Base-by-base conservation (phyloP, 2,113 vertebrate species). In the Oxygymnocypris stewartii region DNA sequence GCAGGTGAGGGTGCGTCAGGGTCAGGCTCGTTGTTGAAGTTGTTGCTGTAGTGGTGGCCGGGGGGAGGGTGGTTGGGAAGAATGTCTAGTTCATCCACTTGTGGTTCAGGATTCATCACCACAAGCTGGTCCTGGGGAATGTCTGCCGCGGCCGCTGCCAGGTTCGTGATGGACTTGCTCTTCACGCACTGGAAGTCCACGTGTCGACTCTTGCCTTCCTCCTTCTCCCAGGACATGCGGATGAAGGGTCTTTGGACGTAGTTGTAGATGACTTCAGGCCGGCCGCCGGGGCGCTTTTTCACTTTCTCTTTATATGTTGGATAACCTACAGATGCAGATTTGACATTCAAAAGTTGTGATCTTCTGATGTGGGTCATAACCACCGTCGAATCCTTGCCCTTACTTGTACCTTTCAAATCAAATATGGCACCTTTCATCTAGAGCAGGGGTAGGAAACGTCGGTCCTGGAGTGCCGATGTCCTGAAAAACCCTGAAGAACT, bases 221-320 rank as follows among this genome's bases (percentile, higher is more conserved):
- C 98, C 87, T 99, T 99, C 92, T 99, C 98, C 98, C 98, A 99
- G 0, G 98, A 99, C 98, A 99, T 99, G 85, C 97, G 95, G 92
- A 99, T 99, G 89, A 99, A 99, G 0, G 98, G 98, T 89, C 98
- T 94, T 92, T 99, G 98, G 84, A 99, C 98, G 0, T 99, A 99
- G 94, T 99, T 99, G 92, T 99, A 99, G 90, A 99, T 99, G 49
- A 99, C 98, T 93, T 99, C 98, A 0, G 98, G 98, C 57, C 98
- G 94, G 61, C 98, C 98, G 0, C 98, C 98, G 0, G 97, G 98
- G 23, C 98, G 94, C 93, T 98, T 99, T 92, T 99, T 99, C 87
- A 99, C 98, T 84, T 99, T 99, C 93, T 99, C 98, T 90, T 99
- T 99, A 92, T 99, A 99, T 0, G 98, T 99, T 2, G 98, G 98